These are phyloP conservation scores for Parnassius orleans DNA, from an alignment of 2,888 invertebrate genomes.

Conservation along the genomic window DNA sequence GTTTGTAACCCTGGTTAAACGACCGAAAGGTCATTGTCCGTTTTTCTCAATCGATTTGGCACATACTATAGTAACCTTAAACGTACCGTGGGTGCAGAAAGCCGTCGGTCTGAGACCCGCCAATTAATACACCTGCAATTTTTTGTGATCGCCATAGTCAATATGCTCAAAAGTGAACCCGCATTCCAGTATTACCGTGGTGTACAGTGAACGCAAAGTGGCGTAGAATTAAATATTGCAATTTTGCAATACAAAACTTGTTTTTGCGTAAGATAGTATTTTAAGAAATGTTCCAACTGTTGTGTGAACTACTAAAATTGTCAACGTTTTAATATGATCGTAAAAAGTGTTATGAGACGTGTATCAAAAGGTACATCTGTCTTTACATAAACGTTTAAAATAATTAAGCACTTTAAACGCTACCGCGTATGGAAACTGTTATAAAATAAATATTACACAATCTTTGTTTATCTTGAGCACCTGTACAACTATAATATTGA, in stretches of 20 bases:
- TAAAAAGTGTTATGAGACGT: too few relatives aligned
- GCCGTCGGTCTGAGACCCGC: conserved; percentile 34
- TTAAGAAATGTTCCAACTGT: not conserved
- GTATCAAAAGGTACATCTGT: too few relatives aligned
- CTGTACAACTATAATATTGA: conserved; percentile 39
- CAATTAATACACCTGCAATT: conserved; percentile 40
- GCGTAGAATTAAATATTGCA: conserved; percentile 18
- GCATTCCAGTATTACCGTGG: conserved; percentile 15
- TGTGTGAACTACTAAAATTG: too few relatives aligned
- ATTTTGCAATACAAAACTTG: conserved; percentile 16
- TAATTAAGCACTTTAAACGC: too few relatives aligned
- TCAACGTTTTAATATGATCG: too few relatives aligned
- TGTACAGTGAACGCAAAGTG: not conserved
- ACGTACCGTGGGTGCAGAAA: conserved; percentile 37
- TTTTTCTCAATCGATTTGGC: too few relatives aligned
- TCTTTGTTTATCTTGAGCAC: conserved; percentile 30
- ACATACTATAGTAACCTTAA: conserved; percentile 54
- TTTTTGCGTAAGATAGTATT: conserved; percentile 11
- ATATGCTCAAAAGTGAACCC: conserved; percentile 30
- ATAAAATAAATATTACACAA: conserved; percentile 2
- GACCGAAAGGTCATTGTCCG: too few relatives aligned
- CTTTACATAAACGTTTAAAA: too few relatives aligned
- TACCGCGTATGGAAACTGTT: not conserved
- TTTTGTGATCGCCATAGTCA: conserved; percentile 31
- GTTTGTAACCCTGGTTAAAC: too few relatives aligned